These are phyloP conservation scores for Caenorhabditis wallacei DNA, from an alignment of 2,888 invertebrate species.

Conservation along the genomic window DNA sequence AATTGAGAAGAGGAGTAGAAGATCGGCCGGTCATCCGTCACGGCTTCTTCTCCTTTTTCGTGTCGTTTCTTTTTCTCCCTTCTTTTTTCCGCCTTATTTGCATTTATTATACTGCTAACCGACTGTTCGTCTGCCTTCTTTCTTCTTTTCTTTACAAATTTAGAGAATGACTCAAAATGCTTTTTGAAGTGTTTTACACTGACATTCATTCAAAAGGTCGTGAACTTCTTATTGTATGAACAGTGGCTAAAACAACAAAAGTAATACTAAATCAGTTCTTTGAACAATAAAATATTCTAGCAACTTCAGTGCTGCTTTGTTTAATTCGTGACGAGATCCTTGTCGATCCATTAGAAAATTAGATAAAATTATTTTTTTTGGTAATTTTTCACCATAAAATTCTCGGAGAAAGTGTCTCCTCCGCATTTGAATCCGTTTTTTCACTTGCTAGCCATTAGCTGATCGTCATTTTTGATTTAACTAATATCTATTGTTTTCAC, in stretches of 20 bases:
- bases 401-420: not conserved
- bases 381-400: not conserved
- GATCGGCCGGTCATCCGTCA: slow-evolving; percentile 19
- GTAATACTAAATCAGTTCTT: no score
- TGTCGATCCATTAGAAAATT: not conserved
- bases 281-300: no score
- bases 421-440: slow-evolving; percentile 1
- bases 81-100: slow-evolving; percentile 28
- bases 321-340: no score
- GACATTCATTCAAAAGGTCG: not conserved
- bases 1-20: slow-evolving; percentile 47
- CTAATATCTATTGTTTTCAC: slow-evolving; percentile 27
- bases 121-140: slow-evolving; percentile 17
- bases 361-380: not conserved
- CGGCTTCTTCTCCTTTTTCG: slow-evolving; percentile 15
- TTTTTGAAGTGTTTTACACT: slow-evolving; percentile 22
- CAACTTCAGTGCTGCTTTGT: no score
- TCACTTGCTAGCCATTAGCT: not conserved
- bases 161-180: slow-evolving; percentile 3
- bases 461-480: slow-evolving; percentile 3
- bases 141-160: not conserved
- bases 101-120: slow-evolving; percentile 31
- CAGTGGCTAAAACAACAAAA: no score
- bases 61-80: not conserved
- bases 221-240: not conserved